Conservation (phyloP, 2,113 vertebrate genomes). For the Apistogramma diplotaenia region DNA sequence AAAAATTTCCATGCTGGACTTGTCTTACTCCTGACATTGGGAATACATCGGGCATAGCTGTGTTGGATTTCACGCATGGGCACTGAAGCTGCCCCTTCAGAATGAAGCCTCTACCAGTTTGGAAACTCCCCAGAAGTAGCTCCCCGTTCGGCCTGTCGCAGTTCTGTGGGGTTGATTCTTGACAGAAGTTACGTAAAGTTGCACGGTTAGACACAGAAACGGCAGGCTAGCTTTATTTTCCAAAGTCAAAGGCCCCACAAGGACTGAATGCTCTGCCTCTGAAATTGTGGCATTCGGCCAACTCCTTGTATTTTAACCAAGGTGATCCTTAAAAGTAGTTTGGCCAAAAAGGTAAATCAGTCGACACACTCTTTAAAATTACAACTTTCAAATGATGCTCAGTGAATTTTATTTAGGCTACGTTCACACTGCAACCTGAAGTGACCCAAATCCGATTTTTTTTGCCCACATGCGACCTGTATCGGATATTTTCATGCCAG, state of each 20-base stretch:
- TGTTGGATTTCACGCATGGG: background rate
- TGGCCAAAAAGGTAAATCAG: no score
- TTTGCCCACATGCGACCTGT: no score
- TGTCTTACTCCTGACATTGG: accelerated
- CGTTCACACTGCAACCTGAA: no score
- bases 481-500: no score
- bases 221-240: accelerated
- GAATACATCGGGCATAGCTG: accelerated
- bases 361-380: background rate
- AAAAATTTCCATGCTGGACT: background rate
- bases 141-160: no score
- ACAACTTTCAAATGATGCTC: background rate
- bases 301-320: no score
- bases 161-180: background rate
- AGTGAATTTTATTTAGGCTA: background rate
- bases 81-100: background rate
- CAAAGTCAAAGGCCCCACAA: background rate
- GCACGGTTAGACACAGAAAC: accelerated
- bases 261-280: background rate
- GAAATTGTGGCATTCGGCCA: background rate
- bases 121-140: background rate
- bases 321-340: no score
- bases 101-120: accelerated
- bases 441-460: no score
- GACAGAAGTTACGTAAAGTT: background rate